phyloP scores from a whole-genome alignment of 2,113 vertebrate genomes.

The Mungos mungo region DNA sequence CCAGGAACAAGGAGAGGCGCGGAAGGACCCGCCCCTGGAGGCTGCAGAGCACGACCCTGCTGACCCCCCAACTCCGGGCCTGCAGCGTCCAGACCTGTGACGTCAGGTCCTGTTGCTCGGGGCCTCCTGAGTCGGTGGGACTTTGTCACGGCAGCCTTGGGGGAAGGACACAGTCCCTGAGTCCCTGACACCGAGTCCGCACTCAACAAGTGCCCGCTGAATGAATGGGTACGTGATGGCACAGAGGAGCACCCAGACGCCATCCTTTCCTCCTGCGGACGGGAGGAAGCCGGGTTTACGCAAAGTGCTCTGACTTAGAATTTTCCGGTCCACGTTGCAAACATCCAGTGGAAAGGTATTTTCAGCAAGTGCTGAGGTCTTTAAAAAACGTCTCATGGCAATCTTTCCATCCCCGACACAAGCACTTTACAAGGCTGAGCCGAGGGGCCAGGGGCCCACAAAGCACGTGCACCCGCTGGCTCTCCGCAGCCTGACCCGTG shows the following conservation, averaged over 20 bases:
- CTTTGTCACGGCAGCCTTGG: background rate
- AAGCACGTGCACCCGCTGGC: no score
- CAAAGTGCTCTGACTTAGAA: background rate
- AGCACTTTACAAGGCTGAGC: background rate
- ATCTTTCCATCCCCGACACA: background rate
- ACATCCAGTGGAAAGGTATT: background rate
- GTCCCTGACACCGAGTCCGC: fast-evolving
- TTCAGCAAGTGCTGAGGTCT: background rate
- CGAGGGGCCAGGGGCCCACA: background rate
- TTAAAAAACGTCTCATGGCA: background rate
- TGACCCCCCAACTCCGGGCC: background rate
- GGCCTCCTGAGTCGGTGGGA: background rate
- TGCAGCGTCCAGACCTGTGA: background rate
- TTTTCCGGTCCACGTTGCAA: background rate
- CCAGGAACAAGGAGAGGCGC: background rate
- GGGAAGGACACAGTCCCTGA: background rate
- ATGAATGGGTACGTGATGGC: no score
- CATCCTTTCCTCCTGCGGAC: background rate
- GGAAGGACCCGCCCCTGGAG: background rate
- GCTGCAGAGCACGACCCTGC: no score
- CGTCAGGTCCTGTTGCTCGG: background rate
- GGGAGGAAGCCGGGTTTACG: background rate
- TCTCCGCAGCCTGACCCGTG: fast-evolving
- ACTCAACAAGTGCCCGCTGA: background rate
- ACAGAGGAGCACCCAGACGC: background rate